Evolutionary conservation across 2,888 invertebrate genomes (phyloP).

Genomic region (Trichopria drosophilae): DNA sequence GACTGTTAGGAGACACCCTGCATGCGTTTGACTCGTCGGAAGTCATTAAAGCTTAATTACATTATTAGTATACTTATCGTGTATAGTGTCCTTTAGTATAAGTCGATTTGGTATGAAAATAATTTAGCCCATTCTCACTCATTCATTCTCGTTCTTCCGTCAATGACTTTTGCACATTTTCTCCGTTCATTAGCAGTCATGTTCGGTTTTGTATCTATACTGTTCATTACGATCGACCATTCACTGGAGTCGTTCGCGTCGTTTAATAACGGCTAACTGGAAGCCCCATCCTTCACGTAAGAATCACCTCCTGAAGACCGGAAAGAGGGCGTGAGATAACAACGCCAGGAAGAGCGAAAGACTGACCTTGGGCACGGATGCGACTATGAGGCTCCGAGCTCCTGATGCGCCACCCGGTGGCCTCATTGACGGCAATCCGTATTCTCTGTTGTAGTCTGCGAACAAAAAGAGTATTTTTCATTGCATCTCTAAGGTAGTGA

Average conservation of each 20-base stretch:
- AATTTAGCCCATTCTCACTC: conserved; percentile 44
- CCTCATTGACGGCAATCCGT: conserved; percentile 47
- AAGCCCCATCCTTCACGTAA: conserved; percentile 47
- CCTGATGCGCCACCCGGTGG: conserved; percentile 42
- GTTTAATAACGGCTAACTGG: conserved; percentile 49
- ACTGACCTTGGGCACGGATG: conserved; percentile 37
- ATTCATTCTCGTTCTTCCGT: conserved; percentile 3
- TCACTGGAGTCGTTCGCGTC: conserved; percentile 28
- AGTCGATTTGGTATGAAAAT: conserved; percentile 53
- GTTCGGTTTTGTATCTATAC: too few relatives aligned
- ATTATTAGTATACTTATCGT: conserved; percentile 22
- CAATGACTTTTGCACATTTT: conserved; percentile 11
- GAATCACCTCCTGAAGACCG: conserved; percentile 51
- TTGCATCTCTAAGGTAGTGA: too few relatives aligned
- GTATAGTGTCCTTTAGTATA: conserved; percentile 32
- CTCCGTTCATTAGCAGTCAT: too few relatives aligned
- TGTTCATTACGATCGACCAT: too few relatives aligned
- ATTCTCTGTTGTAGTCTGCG: conserved; percentile 51
- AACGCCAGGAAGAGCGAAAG: conserved; percentile 45
- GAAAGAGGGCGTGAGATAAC: conserved; percentile 41
- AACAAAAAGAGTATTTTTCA: conserved; percentile 35
- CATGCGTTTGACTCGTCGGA: too few relatives aligned
- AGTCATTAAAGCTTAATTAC: conserved; percentile 25
- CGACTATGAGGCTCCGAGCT: neutral
- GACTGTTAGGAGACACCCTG: too few relatives aligned